A percentile compares a stretch with the other conserved stretches of the same genome.
These are phyloP conservation scores for Sebastolobus altivelis DNA, from an alignment of 2,797 vertebrate genomes.

Conservation along the genomic window DNA sequence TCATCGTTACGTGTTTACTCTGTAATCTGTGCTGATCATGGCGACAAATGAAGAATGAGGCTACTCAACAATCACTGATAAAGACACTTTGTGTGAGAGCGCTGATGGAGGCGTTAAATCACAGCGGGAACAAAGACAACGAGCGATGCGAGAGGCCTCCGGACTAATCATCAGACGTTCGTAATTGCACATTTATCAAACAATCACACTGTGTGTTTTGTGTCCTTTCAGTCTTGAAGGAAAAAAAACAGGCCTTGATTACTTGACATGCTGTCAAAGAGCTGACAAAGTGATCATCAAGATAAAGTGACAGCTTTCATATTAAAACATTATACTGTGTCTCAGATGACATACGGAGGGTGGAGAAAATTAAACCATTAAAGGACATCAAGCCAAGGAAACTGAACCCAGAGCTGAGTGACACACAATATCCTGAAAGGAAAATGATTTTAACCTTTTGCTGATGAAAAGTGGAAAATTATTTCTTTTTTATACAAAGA, in stretches of 20 bases:
- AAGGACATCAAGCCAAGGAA: neutral
- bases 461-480: neutral
- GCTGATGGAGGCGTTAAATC: conserved; percentile 18
- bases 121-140: conserved; percentile 2
- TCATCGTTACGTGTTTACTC: neutral
- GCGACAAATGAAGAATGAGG: neutral
- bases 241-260: neutral
- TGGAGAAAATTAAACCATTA: neutral
- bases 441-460: neutral
- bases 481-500: no score
- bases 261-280: neutral
- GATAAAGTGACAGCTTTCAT: conserved; percentile 12
- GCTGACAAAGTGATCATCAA: neutral
- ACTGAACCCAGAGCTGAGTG: neutral
- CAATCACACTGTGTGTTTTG: neutral
- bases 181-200: conserved; percentile 8
- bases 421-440: neutral
- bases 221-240: neutral
- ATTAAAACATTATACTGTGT: neutral
- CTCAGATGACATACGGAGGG: neutral
- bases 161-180: neutral
- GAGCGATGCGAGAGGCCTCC: neutral
- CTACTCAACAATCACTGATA: neutral
- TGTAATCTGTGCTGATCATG: neutral
- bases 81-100: neutral